Evolutionary conservation across 2,888 invertebrate species (phyloP).

Genomic region (Heliothis peltigera): DNA sequence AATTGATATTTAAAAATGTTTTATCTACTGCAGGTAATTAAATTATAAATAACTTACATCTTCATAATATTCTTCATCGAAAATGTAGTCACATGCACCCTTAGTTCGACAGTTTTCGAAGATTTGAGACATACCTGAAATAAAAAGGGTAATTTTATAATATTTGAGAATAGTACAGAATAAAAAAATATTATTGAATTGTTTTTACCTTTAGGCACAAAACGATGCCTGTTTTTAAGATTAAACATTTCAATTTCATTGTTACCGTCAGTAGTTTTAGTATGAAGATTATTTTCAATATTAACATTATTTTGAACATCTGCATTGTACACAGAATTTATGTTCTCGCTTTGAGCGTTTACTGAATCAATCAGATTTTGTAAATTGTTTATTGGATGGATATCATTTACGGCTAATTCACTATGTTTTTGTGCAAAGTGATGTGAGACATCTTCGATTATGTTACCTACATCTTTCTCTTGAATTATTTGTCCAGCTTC

Average conservation of each 20-base stretch:
- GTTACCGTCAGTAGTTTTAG: conserved; percentile 10
- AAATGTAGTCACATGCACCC: conserved; percentile 59
- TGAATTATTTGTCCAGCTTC: neutral
- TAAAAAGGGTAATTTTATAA: neutral
- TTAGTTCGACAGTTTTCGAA: conserved; percentile 77
- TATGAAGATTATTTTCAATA: neutral
- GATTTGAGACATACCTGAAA: conserved; percentile 88
- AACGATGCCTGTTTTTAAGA: conserved; percentile 82
- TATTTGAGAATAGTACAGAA: neutral
- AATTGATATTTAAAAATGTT: neutral
- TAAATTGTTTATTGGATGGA: conserved; percentile 3
- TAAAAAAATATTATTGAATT: neutral
- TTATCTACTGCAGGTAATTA: neutral
- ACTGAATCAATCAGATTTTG: too few relatives aligned
- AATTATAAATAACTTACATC: conserved; percentile 69
- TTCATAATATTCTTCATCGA: conserved; percentile 75
- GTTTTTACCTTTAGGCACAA: conserved; percentile 89
- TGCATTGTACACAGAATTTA: too few relatives aligned
- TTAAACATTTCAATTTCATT: conserved; percentile 68
- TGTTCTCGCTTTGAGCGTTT: too few relatives aligned
- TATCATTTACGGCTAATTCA: neutral
- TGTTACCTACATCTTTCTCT: neutral
- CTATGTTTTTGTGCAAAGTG: conserved; percentile 52
- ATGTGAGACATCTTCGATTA: conserved; percentile 55
- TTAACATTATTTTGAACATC: neutral